A percentile compares a stretch with the other conserved stretches of the same genome.
Evolutionary conservation across 2,888 invertebrate genomes (phyloP).

Genomic region (Crocallis elinguaria): DNA sequence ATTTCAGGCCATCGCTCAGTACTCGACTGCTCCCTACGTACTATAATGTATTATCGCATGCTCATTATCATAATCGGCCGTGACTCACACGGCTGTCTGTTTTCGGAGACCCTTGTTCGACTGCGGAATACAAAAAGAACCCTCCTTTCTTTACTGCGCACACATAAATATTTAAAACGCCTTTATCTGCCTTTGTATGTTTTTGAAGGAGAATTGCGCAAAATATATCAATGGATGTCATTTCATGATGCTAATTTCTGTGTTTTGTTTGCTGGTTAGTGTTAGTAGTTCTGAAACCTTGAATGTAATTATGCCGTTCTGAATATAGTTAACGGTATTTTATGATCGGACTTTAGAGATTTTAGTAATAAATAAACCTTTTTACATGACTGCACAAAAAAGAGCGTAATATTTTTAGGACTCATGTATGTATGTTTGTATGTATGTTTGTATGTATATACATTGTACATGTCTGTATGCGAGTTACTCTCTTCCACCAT

Average conservation of each 20-base stretch:
- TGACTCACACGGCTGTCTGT: conserved; percentile 10
- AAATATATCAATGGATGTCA: background rate
- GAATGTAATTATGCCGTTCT: no score
- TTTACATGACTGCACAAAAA: no score
- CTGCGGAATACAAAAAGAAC: conserved; percentile 10
- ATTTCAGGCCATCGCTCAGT: no score
- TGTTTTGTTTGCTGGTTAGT: background rate
- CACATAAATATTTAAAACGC: conserved; percentile 1
- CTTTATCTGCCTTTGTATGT: conserved; percentile 6
- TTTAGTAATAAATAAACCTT: no score
- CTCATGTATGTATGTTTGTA: no score
- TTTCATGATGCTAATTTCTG: background rate
- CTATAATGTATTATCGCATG: background rate
- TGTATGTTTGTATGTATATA: no score
- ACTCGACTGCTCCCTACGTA: background rate
- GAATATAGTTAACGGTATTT: no score
- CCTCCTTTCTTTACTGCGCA: conserved; percentile 16
- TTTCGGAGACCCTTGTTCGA: conserved; percentile 11
- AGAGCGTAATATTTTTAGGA: no score
- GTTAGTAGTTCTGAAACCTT: no score
- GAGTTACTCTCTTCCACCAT: no score
- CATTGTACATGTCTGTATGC: no score
- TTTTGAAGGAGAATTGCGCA: background rate
- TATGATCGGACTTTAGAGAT: no score
- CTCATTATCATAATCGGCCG: conserved; percentile 6